Percentiles rank a stretch among this genome's conserved stretches.
phyloP scores from a whole-genome alignment of 2,113 vertebrate genomes.

The Pontoporia blainvillei region DNA sequence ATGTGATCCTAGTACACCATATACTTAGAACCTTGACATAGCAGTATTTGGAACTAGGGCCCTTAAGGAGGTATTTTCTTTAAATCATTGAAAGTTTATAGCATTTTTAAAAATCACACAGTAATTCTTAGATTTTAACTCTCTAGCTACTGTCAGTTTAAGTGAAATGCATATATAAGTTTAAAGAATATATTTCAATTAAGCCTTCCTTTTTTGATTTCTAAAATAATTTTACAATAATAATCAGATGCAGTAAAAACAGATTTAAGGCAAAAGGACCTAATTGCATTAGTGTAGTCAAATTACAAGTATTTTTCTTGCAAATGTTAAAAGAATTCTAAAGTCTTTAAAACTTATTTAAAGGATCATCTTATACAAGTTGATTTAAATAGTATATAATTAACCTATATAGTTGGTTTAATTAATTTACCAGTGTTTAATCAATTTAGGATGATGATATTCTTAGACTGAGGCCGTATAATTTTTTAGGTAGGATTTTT shows the following conservation, averaged over 20 bases:
- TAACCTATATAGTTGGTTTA: neutral
- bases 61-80: neutral
- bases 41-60: neutral
- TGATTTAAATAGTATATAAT: slow-evolving; percentile 15
- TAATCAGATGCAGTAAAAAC: slow-evolving; percentile 2
- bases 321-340: neutral
- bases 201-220: neutral
- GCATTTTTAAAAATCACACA: neutral
- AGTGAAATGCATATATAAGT: neutral
- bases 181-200: slow-evolving; percentile 4
- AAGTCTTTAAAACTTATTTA: slow-evolving; percentile 7
- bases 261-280: neutral
- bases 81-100: neutral
- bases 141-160: neutral
- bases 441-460: neutral
- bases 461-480: neutral
- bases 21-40: neutral
- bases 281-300: neutral
- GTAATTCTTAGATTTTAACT: neutral
- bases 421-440: slow-evolving; percentile 35
- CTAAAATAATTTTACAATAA: neutral
- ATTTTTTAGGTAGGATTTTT: neutral
- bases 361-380: neutral
- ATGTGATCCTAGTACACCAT: neutral
- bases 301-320: slow-evolving; percentile 28